Evolutionary conservation across 37 sponge, comb jelly and placozoan species (phyloP), one percentile per base, ranked within the genome.

Genomic region (Diacarnus erythraeanus): DNA sequence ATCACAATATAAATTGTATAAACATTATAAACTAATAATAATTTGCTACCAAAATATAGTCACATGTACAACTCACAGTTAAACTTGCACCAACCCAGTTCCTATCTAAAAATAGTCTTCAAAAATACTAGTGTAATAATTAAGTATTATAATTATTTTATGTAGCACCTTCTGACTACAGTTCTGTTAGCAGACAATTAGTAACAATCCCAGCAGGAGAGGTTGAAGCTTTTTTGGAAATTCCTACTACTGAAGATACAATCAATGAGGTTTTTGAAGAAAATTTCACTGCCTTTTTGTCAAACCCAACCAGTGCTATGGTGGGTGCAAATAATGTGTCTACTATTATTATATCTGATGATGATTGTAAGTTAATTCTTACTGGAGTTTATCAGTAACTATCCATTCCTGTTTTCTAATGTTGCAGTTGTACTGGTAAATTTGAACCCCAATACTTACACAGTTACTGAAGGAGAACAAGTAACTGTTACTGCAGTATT

Each of bases 221-320:
- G 17, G 1, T 34, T 9, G 12, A 31, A 60, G 67, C 64, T 20
- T 21, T 43, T n/a, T 59, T 78, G 8, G 3, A 1, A 21, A 66
- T 79, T 15, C 60, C 76, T 0, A 86, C 79, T 34, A 42, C 58
- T 56, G 75, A 74, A 43, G 87, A 86, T 39, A 35, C 21, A 20
- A 43, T 30, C 8, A 37, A 65, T 37, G 87, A 86, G 43, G 25
- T 33, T 12, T 0, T 12, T 3, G 87, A 86, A 47, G 25, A 30
- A 0, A 80, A 79, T 37, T 21, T 17, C 1, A 81, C 31, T 8
- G 36, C 34, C 9, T 71, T 86, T 40, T 27, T n/a, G 20, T 33
- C 20, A 43, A n/a, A 41, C 20, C 29, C 2, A 6, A 39, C 25
- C 15, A 2, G 35, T 17, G 66, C 34, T 23, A 38, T 65, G n/a